Conservation (phyloP, 2,113 vertebrate genomes). For the Cyanoderma ruficeps region DNA sequence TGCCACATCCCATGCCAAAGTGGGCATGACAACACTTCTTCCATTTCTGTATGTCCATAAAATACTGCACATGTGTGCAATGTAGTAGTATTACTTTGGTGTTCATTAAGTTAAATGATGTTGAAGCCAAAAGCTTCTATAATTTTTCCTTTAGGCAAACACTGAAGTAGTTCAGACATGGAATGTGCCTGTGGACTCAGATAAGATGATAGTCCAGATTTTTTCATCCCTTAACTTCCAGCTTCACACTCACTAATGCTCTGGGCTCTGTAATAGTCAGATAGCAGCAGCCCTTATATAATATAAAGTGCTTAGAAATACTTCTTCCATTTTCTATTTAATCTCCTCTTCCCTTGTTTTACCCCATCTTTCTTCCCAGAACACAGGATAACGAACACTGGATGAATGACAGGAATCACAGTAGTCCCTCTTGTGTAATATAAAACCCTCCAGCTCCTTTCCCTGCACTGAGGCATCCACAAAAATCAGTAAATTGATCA, state of each 20-base stretch:
- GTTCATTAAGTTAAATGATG: background rate
- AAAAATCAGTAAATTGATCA: background rate
- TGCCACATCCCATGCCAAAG: rapidly evolving
- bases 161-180: background rate
- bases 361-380: background rate
- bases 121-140: background rate
- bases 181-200: background rate
- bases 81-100: rapidly evolving
- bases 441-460: background rate
- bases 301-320: background rate
- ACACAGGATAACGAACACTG: rapidly evolving
- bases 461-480: rapidly evolving
- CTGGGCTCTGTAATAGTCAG: background rate
- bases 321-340: background rate
- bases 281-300: background rate
- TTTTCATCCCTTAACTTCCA: background rate
- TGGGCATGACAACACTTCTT: rapidly evolving
- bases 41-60: background rate
- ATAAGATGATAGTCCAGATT: background rate
- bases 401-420: background rate
- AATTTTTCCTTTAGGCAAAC: background rate
- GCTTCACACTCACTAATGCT: background rate
- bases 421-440: background rate
- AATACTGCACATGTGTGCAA: rapidly evolving
- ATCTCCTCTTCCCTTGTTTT: background rate